Base-by-base conservation (phyloP, 2,797 vertebrate species). In the Agapornis canus region DNA sequence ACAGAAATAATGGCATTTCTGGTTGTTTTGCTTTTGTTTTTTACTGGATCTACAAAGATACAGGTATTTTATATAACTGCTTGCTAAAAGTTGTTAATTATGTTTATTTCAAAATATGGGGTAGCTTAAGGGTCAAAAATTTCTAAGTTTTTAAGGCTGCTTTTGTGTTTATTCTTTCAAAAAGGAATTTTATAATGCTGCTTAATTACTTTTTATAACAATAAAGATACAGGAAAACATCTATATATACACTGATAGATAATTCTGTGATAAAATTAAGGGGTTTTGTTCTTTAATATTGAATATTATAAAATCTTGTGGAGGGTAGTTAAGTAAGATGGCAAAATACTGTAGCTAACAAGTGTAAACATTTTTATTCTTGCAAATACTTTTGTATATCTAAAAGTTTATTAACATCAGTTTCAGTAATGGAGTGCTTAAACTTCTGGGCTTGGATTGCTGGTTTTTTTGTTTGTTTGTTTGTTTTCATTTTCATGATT, bases 11-110 rank as follows among this genome's bases (percentile, higher is more conserved):
- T 98, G 98, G 71, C 75, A 92, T 80, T 95, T 96, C 90, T 96
- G 77, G 52, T 97, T 79, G 68, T 97, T 97, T 98, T 97, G 73
- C 64, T 97, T 95, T 98, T 96, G 81, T 65, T 96, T 97, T 98
- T 96, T 89, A 82, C 97, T 94, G 98, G 97, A 97, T 93, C 98
- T 93, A 78, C 97, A 92, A 95, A 96, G 89, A 96, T 96, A 97
- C 98, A 99, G 99, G 99, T 99, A 99, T 97, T 97, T 95, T 31
- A 51, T 51, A 60, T 8, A 70, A 64, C 57, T 86, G 61, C 29
- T 92, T 92, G 57, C 52, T 93, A 57, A 47, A 79, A 39, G 25
- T 45, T 47, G 60, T 37, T 75, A 56, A 64, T 78, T 29, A 22
- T 56, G 7, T 72, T 87, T 90, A 32, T 59, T 84, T 89, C 23